Evolutionary conservation across 2,113 vertebrate species (phyloP).

Genomic region (Rissa tridactyla): DNA sequence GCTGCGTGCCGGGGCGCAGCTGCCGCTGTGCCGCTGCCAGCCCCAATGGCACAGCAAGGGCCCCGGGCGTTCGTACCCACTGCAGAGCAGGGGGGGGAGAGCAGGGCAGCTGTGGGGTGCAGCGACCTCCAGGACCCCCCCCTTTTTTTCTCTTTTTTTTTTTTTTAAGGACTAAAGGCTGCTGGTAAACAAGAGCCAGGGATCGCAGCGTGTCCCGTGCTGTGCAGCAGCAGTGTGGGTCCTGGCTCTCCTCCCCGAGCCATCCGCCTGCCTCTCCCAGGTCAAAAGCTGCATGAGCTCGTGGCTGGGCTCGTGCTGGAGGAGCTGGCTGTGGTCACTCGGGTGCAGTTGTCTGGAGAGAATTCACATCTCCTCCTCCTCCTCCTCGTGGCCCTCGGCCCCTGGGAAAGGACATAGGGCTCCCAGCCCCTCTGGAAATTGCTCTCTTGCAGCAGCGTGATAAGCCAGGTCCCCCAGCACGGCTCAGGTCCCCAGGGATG

Average conservation of each 20-base stretch:
- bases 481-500: fast-evolving
- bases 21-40: not conserved
- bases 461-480: not conserved
- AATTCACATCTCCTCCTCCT: not conserved
- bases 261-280: fast-evolving
- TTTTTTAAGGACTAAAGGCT: not conserved
- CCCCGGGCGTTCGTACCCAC: fast-evolving
- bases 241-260: fast-evolving
- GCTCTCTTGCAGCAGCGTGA: not conserved
- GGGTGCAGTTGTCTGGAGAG: not conserved
- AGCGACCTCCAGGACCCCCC: not conserved
- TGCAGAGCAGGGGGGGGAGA: fast-evolving
- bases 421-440: not conserved
- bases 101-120: fast-evolving
- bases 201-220: fast-evolving
- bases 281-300: fast-evolving
- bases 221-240: fast-evolving
- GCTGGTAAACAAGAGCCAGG: not conserved
- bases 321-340: fast-evolving
- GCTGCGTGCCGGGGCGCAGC: not conserved
- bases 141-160: not conserved
- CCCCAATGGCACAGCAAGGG: fast-evolving
- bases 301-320: fast-evolving
- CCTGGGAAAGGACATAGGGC: not conserved
- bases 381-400: fast-evolving